Base-by-base conservation (phyloP, 2,113 vertebrate genomes). In the Rhizomys pruinosus region DNA sequence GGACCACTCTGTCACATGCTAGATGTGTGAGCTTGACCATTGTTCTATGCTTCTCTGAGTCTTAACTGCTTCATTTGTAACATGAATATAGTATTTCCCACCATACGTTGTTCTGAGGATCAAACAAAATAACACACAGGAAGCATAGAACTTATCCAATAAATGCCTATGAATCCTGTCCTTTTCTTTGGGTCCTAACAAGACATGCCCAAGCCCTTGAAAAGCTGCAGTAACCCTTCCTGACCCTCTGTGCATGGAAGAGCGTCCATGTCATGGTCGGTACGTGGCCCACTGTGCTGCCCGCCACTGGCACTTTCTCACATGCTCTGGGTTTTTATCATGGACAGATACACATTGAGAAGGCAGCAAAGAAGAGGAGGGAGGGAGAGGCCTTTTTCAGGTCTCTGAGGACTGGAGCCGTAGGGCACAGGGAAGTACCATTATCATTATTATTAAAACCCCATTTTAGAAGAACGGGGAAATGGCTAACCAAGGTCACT, bases 141-240 rank as follows among this genome's bases (percentile, higher is more conserved):
- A 74, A 91, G 82, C 44, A 12, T 77, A 8, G 42, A 86, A 39
- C 42, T 84, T 74, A 71, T 85, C 90, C 52, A 27, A 4, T 72
- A 27, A 69, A 23, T 74, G n/a, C 52, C 39, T 10, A 19, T 76
- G 86, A 73, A 37, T 39, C 82, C 77, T 69, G 29, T 13, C 23
- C 34, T 23, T 91, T 74, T 90, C 20, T 87, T 95, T 88, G 77
- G 85, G 66, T 61, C 29, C 23, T 76, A 87, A 84, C 44, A 72
- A 84, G 27, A 79, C 16, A 23, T 44, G 61, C 25, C 55, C 93
- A 25, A 82, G 61, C 57, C 37, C n/a, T 52, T 52, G 42, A 74
- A 88, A 90, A 71, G 59, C 81, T 87, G 77, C 71, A 15, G 1
- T 32, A 23, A n/a, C 37, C 68, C 7, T 32, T 29, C 25, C 32